Conservation (phyloP, 2,113 vertebrate species). For the Phaetusa simplex region DNA sequence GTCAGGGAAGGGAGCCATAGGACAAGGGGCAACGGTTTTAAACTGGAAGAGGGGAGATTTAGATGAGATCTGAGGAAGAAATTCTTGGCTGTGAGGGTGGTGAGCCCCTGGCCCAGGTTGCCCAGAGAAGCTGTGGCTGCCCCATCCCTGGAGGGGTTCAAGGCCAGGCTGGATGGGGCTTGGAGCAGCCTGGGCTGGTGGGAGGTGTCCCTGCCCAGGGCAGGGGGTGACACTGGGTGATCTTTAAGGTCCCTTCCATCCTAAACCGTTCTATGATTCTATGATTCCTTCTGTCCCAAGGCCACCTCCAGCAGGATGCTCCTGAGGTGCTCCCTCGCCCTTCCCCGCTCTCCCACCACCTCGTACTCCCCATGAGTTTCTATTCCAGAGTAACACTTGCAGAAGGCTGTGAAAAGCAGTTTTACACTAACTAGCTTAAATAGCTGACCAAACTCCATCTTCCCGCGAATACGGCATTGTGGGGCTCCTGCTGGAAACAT, state of each 20-base stretch:
- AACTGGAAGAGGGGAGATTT: neutral
- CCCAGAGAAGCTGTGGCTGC: neutral
- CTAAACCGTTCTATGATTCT: neutral
- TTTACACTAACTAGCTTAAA: neutral
- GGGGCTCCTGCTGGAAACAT: neutral
- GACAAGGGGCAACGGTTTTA: neutral
- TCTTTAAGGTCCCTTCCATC: neutral
- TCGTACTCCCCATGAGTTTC: neutral
- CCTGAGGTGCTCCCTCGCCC: neutral
- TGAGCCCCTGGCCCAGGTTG: neutral
- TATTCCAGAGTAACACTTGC: neutral
- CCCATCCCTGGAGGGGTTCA: neutral
- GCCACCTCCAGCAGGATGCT: accelerated
- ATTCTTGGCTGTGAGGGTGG: neutral
- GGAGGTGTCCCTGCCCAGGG: neutral
- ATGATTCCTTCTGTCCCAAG: neutral
- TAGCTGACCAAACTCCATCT: neutral
- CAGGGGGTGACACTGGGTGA: neutral
- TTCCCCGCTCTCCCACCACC: neutral
- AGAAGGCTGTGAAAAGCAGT: neutral
- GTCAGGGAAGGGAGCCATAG: neutral
- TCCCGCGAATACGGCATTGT: accelerated
- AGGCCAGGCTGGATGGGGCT: neutral
- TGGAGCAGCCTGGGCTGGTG: neutral
- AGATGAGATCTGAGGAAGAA: neutral